Percentiles rank a stretch among this genome's conserved stretches.
phyloP scores from a whole-genome alignment of 1,140 invertebrate species.

The Halyomorpha halys region DNA sequence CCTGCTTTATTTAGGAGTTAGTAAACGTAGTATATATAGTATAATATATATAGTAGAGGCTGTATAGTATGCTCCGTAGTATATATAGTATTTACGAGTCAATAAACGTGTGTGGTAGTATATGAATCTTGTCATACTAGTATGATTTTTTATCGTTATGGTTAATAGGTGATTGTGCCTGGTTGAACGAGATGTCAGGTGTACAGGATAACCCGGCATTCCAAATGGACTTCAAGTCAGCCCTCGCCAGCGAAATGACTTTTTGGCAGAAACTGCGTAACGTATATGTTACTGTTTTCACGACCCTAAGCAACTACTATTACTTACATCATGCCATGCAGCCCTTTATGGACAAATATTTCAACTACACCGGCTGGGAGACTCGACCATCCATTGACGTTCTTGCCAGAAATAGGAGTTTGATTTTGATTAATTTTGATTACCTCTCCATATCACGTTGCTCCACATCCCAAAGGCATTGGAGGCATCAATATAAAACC shows the following conservation, averaged over 20 bases:
- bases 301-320: background rate
- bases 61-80: no score
- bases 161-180: constrained; percentile 21
- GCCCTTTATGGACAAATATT: constrained; percentile 21
- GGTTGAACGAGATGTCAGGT: constrained; percentile 19
- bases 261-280: constrained; percentile 25
- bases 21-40: no score
- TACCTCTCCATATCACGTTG: constrained; percentile 33
- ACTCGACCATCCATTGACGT: constrained; percentile 26
- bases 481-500: constrained; percentile 34
- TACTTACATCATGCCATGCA: background rate
- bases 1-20: no score
- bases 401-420: constrained; percentile 26
- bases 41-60: no score
- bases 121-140: no score
- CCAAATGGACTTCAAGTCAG: constrained; percentile 19
- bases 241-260: constrained; percentile 25
- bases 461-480: constrained; percentile 34
- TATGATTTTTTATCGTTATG: no score
- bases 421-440: constrained; percentile 32
- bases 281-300: background rate
- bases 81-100: no score
- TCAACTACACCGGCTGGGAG: constrained; percentile 29
- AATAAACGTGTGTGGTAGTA: no score
- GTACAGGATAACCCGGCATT: constrained; percentile 26